Evolutionary conservation across 1,140 invertebrate genomes (phyloP), one percentile per base, ranked within the genome.

Genomic region (Fopius arisanus): DNA sequence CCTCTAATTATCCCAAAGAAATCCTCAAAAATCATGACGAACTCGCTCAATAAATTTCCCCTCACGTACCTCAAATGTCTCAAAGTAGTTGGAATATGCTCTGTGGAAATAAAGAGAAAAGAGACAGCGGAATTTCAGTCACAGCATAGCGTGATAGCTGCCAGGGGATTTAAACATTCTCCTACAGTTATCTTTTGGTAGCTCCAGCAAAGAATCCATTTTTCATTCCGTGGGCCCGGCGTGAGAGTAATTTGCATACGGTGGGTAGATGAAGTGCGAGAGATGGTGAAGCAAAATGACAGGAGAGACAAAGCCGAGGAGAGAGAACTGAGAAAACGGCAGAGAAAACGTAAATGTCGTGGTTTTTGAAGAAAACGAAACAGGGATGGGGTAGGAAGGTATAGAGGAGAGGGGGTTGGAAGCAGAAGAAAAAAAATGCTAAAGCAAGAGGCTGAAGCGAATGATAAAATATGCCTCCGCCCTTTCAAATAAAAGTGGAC

Each of bases 231-330:
- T 14, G 54, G 43, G 14, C 72, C 68, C 33, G n/a, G 43, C 28
- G 70, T 66, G 41, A 62, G 67, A 63, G n/a, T 68, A 72, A 79
- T 80, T 78, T 78, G 77, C 79, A 80, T 79, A 78, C 75, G 75
- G 33, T 43, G 48, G 43, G 14, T 54, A 33, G 48, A 67, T 29
- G 9, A 29, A 28, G 28, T 29, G 54, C 3, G 14, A 62, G 28
- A 62, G 23, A 19, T 7, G 23, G 7, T 21, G 23, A 54, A 19
- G n/a, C 48, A 29, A 62, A 28, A 62, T 28, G 54, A 62, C 21
- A 62, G n/a, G 23, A 28, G 28, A 28, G 12, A 62, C 54, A 66
- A 21, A 48, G 19, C 26, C n/a, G 59, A 59, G 1, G 16, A 37
- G n/a, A 16, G 28, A 10, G 16, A 33, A 16, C n/a, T 19, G 31